Evolutionary conservation across 2,113 vertebrate genomes (phyloP).

Genomic region (Hucho hucho): DNA sequence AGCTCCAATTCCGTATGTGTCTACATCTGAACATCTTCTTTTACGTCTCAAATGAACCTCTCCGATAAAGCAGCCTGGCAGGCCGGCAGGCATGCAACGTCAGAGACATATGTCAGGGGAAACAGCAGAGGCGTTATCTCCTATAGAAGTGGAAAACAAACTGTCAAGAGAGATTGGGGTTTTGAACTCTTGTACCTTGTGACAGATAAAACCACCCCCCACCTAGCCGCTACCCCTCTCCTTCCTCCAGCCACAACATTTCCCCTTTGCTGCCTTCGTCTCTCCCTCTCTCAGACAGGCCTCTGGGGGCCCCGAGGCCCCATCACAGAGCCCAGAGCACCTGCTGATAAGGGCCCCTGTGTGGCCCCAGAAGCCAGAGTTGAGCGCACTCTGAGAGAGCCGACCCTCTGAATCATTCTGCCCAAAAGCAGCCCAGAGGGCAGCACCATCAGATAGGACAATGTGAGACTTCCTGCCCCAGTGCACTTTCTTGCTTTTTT

Average conservation of each 20-base stretch:
- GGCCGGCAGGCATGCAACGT: slow-evolving; percentile 11
- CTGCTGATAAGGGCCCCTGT: slow-evolving; percentile 72
- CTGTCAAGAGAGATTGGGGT: slow-evolving; percentile 42
- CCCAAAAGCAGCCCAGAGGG: slow-evolving; percentile 74
- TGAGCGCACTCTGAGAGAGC: neutral
- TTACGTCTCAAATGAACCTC: slow-evolving; percentile 6
- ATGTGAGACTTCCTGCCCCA: slow-evolving; percentile 76
- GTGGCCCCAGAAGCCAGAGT: slow-evolving; percentile 19
- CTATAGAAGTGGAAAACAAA: slow-evolving; percentile 47
- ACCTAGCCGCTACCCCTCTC: slow-evolving; percentile 31
- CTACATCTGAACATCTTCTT: slow-evolving; percentile 23
- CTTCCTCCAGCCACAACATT: slow-evolving; percentile 20
- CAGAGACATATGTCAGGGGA: slow-evolving; percentile 43
- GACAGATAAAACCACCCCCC: slow-evolving; percentile 39
- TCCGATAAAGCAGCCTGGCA: slow-evolving; percentile 29
- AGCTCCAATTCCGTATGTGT: slow-evolving; percentile 16
- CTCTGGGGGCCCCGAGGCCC: slow-evolving; percentile 17
- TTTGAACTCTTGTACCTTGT: slow-evolving; percentile 37
- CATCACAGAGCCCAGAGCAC: slow-evolving; percentile 67
- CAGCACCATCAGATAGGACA: slow-evolving; percentile 72
- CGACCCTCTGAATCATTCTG: slow-evolving; percentile 72
- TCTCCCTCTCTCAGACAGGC: slow-evolving; percentile 49
- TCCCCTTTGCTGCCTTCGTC: neutral
- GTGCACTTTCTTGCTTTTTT: neutral
- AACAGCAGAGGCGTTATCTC: slow-evolving; percentile 37